phyloP scores from a whole-genome alignment of 2,113 vertebrate species.

The Recurvirostra avosetta region DNA sequence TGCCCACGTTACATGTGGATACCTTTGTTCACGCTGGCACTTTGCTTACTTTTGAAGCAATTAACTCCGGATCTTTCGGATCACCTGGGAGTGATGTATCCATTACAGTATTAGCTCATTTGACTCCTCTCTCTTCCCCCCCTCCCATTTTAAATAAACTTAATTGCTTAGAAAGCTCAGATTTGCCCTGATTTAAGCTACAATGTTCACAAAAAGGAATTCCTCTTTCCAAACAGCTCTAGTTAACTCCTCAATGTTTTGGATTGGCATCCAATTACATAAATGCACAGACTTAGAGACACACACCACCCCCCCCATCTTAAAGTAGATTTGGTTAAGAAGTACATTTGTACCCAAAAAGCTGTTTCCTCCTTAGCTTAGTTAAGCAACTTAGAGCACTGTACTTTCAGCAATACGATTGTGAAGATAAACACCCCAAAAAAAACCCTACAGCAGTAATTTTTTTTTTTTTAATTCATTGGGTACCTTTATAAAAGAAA shows the following conservation, averaged over 20 bases:
- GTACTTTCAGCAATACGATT: background rate
- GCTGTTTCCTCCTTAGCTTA: background rate
- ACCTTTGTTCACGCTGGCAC: background rate
- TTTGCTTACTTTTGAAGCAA: background rate
- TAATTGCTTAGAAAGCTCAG: background rate
- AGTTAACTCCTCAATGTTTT: background rate
- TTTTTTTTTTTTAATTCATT: background rate
- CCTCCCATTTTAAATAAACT: background rate
- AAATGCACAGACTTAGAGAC: background rate
- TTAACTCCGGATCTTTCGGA: background rate
- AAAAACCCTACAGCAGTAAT: background rate
- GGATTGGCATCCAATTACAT: background rate
- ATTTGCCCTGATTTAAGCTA: background rate
- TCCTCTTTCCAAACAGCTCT: background rate
- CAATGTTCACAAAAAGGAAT: background rate
- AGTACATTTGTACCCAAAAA: background rate
- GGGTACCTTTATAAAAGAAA: background rate
- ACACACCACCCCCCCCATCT: background rate
- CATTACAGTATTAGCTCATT: background rate
- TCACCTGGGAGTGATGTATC: background rate
- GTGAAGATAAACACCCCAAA: background rate
- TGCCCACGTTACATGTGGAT: accelerated
- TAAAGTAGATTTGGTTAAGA: background rate
- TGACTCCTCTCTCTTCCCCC: background rate
- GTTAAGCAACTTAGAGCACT: background rate